These are phyloP conservation scores for Cyclopterus lumpus DNA, from an alignment of 2,797 vertebrate species.

Conservation along the genomic window DNA sequence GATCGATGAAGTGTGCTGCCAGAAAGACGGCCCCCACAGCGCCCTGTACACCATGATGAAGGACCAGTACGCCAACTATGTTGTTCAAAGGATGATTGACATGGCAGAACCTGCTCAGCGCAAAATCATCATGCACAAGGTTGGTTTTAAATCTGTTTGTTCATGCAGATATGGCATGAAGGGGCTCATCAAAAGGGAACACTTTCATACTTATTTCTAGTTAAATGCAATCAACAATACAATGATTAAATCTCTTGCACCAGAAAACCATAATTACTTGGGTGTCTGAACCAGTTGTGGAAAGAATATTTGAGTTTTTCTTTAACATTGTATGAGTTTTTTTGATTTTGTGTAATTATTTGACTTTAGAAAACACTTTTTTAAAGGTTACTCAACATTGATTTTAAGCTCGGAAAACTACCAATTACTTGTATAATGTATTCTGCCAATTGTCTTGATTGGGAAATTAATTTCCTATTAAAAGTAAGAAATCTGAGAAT, in stretches of 20 bases:
- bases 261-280: background rate
- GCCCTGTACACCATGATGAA: constrained; percentile 99
- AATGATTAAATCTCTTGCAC: background rate
- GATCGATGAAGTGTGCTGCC: constrained; percentile 99
- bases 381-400: no score
- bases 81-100: constrained; percentile 99
- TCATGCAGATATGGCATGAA: background rate
- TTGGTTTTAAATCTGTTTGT: constrained; percentile 52
- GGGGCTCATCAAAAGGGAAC: background rate
- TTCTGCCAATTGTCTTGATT: background rate
- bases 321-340: no score
- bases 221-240: background rate
- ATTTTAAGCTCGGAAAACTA: background rate
- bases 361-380: no score
- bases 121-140: constrained; percentile 99
- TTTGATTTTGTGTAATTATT: no score
- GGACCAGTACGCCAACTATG: constrained; percentile 99
- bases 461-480: background rate
- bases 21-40: constrained; percentile 99
- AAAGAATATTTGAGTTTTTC: no score
- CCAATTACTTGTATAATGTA: background rate
- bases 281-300: background rate
- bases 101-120: constrained; percentile 98
- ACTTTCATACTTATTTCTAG: background rate
- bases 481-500: background rate